Percentiles rank a stretch among this genome's conserved stretches.
phyloP scores from a whole-genome alignment of 2,888 invertebrate genomes.

The Dryobota labecula region DNA sequence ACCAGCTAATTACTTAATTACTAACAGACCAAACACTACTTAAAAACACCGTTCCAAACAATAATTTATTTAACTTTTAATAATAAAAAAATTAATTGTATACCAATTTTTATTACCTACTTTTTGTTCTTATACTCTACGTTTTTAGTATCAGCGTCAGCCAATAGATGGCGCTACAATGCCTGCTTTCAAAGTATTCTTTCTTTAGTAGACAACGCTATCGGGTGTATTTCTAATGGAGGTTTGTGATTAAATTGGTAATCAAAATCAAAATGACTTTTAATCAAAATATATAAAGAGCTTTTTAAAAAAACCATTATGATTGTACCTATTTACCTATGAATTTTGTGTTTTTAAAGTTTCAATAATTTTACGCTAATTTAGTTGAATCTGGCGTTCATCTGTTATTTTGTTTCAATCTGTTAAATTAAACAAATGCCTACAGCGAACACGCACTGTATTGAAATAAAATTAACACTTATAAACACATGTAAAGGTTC shows the following conservation, averaged over 20 bases:
- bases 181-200: neutral
- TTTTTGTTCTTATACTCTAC: neutral
- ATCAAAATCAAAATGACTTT: neutral
- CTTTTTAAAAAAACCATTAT: neutral
- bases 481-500: constrained; percentile 24
- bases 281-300: no score
- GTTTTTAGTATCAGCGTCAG: constrained; percentile 21
- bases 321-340: neutral
- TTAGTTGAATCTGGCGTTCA: neutral
- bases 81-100: neutral
- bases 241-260: neutral
- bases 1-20: constrained; percentile 2
- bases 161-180: constrained; percentile 55
- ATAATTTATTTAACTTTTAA: neutral
- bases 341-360: neutral
- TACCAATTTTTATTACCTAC: neutral
- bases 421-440: neutral
- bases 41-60: neutral
- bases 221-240: neutral
- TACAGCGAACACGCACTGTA: neutral
- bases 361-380: neutral
- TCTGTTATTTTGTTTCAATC: neutral
- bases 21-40: no score
- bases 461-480: constrained; percentile 30
- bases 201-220: neutral